Conservation (phyloP, 2,113 vertebrate genomes). For the Colaptes auratus region DNA sequence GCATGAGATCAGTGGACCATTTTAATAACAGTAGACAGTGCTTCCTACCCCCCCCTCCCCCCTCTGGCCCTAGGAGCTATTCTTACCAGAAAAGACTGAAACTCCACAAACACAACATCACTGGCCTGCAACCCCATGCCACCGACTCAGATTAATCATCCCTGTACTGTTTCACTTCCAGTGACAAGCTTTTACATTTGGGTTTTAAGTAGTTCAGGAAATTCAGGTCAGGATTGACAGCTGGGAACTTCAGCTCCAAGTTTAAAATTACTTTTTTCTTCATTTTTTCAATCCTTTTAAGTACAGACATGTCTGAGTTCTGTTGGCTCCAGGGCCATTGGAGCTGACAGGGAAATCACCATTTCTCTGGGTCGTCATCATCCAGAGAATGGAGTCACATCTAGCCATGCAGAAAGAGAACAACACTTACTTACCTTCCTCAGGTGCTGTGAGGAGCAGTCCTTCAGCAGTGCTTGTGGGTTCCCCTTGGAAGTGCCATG, state of each 20-base stretch:
- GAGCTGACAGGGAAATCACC: neutral
- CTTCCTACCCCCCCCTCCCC: constrained; percentile 16
- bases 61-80: constrained; percentile 1
- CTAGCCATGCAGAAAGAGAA: neutral
- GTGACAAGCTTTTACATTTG: constrained; percentile 17
- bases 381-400: neutral
- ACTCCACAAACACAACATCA: neutral
- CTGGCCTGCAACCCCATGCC: constrained; percentile 15
- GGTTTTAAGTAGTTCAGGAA: neutral
- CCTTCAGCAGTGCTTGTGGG: neutral
- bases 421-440: neutral
- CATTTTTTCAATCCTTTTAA: neutral
- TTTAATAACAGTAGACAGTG: constrained; percentile 46
- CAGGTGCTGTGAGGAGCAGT: neutral
- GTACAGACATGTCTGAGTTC: neutral
- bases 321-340: neutral
- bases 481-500: neutral
- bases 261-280: neutral
- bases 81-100: constrained; percentile 25
- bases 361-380: neutral
- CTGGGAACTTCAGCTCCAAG: neutral
- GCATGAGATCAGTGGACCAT: constrained; percentile 54
- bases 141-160: constrained; percentile 24
- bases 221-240: constrained; percentile 12
- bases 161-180: neutral